Evolutionary conservation across 2,888 invertebrate species (phyloP), one percentile per base, ranked within the genome.

Genomic region (Busseola fusca): DNA sequence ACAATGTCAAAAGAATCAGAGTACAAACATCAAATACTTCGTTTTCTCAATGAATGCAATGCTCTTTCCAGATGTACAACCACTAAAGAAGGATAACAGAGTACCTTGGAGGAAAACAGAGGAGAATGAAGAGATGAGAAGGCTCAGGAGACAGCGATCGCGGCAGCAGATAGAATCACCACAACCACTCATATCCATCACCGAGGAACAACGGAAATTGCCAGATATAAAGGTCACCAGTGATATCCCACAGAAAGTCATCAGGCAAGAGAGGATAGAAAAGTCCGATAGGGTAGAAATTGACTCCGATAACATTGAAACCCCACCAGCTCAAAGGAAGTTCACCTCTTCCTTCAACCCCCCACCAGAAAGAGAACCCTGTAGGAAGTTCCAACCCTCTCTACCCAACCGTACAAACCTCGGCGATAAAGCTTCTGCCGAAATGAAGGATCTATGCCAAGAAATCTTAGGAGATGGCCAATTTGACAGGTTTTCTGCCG

Each of bases 261-360:
- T 87, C 1, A 88, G 84, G 45, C 70, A 80, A 27, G 88, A 90
- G 10, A 87, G 86, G 52, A 67, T 80, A 25, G 88, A 89, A 3
- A 89, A 90, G 60, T 86, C 96, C 27, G 97, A 97, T 85, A 97
- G 97, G 89, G 97, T 97, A 18, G 98, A 98, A 88, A 98, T 98
- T 56, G 98, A 98, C 91, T 98, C 98, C 4, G 98, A 98, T 85
- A 98, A 98, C 86, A 98, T 98, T 48, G 98, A 98, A 95, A 98
- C 98, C 3, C 98, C 98, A 30, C 98, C 98, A 9, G 98, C 97
- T 0, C 97, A 97, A 27, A 96, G 98, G 70, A 97, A 97, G 83
- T 92, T 96, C 37, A 76, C 60, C 10, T 64, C 84, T 54, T 73
- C 74, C 42, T 97, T 97, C 87, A 96, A 96, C 72, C 96, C 97